A percentile compares a stretch with the other conserved stretches of the same genome.
phyloP scores from a whole-genome alignment of 64 coral and sea anemone genomes.

The Acropora tenuis region DNA sequence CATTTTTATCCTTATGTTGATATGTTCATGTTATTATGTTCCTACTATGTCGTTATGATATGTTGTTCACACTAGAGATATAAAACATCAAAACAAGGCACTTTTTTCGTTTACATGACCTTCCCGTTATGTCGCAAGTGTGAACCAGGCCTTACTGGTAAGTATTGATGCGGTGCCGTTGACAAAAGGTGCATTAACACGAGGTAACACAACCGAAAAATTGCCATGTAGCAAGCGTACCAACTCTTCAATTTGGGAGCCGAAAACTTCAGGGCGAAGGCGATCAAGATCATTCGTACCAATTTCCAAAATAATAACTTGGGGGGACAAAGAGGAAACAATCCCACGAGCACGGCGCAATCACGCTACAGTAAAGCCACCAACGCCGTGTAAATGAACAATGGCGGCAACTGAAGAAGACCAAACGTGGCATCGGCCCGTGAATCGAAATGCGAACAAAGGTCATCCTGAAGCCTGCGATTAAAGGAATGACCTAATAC shows the following conservation, averaged over 20 bases:
- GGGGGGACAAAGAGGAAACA: slow-evolving; percentile 30
- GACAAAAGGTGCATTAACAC: slow-evolving; percentile 11
- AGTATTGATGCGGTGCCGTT: neutral
- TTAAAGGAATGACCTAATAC: too few relatives aligned
- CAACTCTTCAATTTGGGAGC: slow-evolving; percentile 19
- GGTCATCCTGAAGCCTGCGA: neutral
- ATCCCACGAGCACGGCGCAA: neutral
- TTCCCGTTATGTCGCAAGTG: too few relatives aligned
- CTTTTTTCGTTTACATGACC: too few relatives aligned
- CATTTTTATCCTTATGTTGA: too few relatives aligned
- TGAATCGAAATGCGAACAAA: slow-evolving; percentile 1
- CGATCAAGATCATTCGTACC: slow-evolving; percentile 32
- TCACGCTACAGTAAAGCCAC: slow-evolving; percentile 18
- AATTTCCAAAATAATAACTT: slow-evolving; percentile 37
- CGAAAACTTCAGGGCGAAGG: neutral
- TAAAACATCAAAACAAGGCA: too few relatives aligned
- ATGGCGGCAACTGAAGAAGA: neutral
- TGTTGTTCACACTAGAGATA: too few relatives aligned
- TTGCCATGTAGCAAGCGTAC: neutral
- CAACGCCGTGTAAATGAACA: slow-evolving; percentile 48
- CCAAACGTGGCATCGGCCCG: slow-evolving; percentile 18
- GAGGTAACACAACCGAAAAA: slow-evolving; percentile 19
- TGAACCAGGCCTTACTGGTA: too few relatives aligned
- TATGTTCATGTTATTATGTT: too few relatives aligned
- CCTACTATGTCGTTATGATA: too few relatives aligned